Conservation (phyloP, 2,888 invertebrate genomes). For the Pterostichus niger region DNA sequence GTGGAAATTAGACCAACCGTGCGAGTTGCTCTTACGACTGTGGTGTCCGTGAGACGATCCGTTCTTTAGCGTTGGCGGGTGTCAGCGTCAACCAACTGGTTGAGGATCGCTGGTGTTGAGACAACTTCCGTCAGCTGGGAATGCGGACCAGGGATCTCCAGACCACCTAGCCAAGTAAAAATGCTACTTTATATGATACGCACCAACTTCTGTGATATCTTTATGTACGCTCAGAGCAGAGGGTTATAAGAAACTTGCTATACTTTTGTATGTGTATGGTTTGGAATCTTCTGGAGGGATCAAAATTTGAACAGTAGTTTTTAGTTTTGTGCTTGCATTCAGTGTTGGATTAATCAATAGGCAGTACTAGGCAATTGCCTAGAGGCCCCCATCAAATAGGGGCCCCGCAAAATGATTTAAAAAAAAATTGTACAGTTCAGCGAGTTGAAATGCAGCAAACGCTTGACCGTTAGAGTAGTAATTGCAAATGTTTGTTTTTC, state of each 20-base stretch:
- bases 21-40: neutral
- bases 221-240: neutral
- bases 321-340: too few species aligned
- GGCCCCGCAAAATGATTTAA: too few species aligned
- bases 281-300: neutral
- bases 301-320: too few species aligned
- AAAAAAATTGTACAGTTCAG: too few species aligned
- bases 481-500: too few species aligned
- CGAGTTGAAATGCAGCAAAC: too few species aligned
- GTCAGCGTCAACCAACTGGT: slow-evolving; percentile 1
- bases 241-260: slow-evolving; percentile 1
- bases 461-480: too few species aligned
- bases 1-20: slow-evolving; percentile 6
- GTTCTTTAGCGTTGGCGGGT: slow-evolving; percentile 25
- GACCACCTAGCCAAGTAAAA: slow-evolving; percentile 42
- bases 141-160: slow-evolving; percentile 3
- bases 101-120: slow-evolving; percentile 8
- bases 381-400: too few species aligned
- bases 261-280: neutral
- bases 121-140: slow-evolving; percentile 29
- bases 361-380: too few species aligned
- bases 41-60: neutral
- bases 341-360: too few species aligned
- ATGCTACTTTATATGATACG: slow-evolving; percentile 31
- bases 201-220: slow-evolving; percentile 12